Evolutionary conservation across 2,888 invertebrate genomes (phyloP).

Genomic region (Macroteleia sp.): DNA sequence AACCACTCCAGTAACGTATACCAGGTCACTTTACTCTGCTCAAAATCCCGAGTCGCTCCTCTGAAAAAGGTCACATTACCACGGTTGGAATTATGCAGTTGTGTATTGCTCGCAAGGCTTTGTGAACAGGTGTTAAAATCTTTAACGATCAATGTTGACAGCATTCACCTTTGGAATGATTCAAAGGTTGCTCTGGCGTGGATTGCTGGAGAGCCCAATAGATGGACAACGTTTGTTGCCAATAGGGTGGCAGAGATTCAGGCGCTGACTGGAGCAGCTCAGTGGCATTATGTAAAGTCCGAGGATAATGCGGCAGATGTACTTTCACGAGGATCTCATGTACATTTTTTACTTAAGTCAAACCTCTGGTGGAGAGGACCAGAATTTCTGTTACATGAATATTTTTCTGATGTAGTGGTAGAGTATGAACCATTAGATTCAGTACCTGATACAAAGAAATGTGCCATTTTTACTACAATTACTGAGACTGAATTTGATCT

Average conservation of each 20-base stretch:
- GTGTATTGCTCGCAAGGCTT: background rate
- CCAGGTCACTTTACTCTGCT: background rate
- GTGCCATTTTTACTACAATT: background rate
- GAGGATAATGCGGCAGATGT: background rate
- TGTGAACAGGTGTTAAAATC: background rate
- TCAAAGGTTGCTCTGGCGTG: slow-evolving; percentile 67
- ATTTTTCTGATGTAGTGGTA: no score
- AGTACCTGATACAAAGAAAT: background rate
- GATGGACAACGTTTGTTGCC: slow-evolving; percentile 19
- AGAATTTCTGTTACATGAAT: background rate
- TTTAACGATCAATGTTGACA: background rate
- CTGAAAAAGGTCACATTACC: slow-evolving; percentile 9
- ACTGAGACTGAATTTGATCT: background rate
- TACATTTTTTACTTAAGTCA: background rate
- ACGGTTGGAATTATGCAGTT: background rate
- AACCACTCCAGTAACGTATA: background rate
- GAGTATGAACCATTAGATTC: background rate
- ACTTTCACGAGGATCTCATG: background rate
- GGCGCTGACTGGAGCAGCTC: background rate
- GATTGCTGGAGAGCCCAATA: slow-evolving; percentile 54
- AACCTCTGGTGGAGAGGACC: background rate
- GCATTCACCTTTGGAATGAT: slow-evolving; percentile 60
- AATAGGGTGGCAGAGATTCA: slow-evolving; percentile 17
- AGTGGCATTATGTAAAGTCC: background rate
- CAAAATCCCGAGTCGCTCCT: slow-evolving; percentile 28